phyloP scores from a whole-genome alignment of 2,888 invertebrate genomes.

The Cheilosia impressa region DNA sequence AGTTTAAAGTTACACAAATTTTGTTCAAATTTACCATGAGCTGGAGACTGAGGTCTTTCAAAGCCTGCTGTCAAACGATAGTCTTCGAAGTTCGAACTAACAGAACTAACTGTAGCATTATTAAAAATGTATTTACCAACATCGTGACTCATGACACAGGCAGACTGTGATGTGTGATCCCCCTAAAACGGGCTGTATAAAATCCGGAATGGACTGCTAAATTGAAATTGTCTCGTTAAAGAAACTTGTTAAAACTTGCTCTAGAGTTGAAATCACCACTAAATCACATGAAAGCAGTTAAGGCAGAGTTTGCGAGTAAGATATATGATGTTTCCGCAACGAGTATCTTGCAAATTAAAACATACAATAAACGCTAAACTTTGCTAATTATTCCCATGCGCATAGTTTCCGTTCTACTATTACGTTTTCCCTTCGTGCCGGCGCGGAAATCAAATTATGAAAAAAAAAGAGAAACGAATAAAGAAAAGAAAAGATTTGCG shows the following conservation, averaged over 20 bases:
- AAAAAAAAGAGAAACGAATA: slow-evolving; percentile 34
- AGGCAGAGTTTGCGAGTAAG: background rate
- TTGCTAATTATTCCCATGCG: slow-evolving; percentile 43
- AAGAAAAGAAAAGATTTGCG: slow-evolving; percentile 61
- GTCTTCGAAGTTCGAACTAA: too few relatives aligned
- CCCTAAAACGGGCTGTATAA: too few relatives aligned
- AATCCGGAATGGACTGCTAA: too few relatives aligned
- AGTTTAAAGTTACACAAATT: too few relatives aligned
- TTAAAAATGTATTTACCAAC: too few relatives aligned
- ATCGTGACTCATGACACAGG: too few relatives aligned
- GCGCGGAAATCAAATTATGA: slow-evolving; percentile 61
- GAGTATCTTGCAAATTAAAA: slow-evolving; percentile 12
- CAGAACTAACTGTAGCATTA: too few relatives aligned
- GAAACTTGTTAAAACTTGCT: background rate
- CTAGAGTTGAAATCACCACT: background rate
- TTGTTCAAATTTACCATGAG: too few relatives aligned
- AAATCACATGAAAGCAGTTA: background rate
- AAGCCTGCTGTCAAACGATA: too few relatives aligned
- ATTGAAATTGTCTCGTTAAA: too few relatives aligned
- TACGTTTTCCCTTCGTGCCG: slow-evolving; percentile 45
- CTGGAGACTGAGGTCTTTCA: too few relatives aligned
- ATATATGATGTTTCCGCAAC: background rate
- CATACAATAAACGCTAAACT: slow-evolving; percentile 31
- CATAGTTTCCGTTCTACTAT: slow-evolving; percentile 44
- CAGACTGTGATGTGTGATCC: too few relatives aligned